Evolutionary conservation across 2,797 vertebrate genomes (phyloP), one percentile per base, ranked within the genome.

Genomic region (Sphaeramia orbicularis): DNA sequence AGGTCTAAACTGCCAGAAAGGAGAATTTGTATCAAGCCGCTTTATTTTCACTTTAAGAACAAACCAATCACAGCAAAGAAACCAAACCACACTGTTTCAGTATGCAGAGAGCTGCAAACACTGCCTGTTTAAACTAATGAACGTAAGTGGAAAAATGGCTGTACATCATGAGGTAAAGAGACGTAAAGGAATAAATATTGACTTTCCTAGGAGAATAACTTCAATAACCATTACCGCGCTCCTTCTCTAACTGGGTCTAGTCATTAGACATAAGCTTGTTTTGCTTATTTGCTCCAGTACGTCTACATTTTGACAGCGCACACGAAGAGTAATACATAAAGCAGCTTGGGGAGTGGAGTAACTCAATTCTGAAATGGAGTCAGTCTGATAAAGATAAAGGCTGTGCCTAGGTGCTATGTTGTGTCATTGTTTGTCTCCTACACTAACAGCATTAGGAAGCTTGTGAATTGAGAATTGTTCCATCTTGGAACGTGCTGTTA

Each of bases 241-340:
- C 30, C 21, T 54, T 38, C 62, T 74, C 65, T 65, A 68, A 60
- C 70, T 59, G 27, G 41, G 58, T 49, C 57, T 58, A 45, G 54
- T 49, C 62, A 54, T 68, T 47, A 73, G 54, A 72, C 66, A 61
- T 80, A 76, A 70, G 77, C 37, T 38, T 61, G 47, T 27, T 36
- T 53, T 63, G 62, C 79, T 80, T 83, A 74, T 86, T 86, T 81
- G 72, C 67, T 67, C 49, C 53, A 63, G 19, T 65, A 48, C 52
- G 27, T 49, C 47, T 54, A 49, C 18, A 74, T 70, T 74, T 54
- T 77, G 75, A 88, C 76, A 81, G 68, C 41, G 38, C 30, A 66
- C 62, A 83, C 61, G 60, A 72, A 78, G 53, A 83, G 64, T 63
- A 52, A 19, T 63, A 62, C 51, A 72, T 76, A 71, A 71, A 74